phyloP scores from a whole-genome alignment of 2,113 vertebrate genomes.

The Deroptyus accipitrinus region DNA sequence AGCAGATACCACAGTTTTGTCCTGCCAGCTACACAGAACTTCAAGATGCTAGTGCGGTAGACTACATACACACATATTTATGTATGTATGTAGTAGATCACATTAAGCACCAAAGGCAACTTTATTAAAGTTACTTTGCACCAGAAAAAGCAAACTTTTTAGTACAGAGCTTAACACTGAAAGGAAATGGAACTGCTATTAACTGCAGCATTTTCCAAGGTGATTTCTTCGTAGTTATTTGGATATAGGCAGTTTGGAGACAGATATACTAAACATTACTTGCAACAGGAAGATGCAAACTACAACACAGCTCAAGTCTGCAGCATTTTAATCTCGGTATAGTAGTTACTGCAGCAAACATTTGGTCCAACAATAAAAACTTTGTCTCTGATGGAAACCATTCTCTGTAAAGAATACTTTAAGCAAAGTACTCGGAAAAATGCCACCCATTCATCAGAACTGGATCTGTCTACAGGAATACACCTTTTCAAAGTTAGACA shows the following conservation, averaged over 20 bases:
- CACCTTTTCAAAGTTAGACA: neutral
- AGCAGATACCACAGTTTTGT: neutral
- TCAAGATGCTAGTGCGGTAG: neutral
- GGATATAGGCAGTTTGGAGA: neutral
- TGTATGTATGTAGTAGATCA: accelerated
- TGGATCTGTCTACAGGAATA: neutral
- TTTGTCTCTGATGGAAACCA: neutral
- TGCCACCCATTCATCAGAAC: neutral
- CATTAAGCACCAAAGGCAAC: neutral
- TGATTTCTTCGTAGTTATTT: neutral
- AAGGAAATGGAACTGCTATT: neutral
- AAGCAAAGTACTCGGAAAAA: neutral
- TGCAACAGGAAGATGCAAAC: neutral
- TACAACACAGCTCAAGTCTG: neutral
- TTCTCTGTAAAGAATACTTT: neutral
- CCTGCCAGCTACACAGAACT: neutral
- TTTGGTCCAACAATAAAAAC: neutral
- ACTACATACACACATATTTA: neutral
- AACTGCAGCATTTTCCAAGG: neutral
- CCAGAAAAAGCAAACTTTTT: neutral
- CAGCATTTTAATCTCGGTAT: neutral
- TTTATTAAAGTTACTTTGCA: neutral
- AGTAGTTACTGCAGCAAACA: neutral
- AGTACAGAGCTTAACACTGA: neutral
- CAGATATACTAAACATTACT: neutral